Base-by-base conservation (phyloP, 2,888 invertebrate species). In the Agrochola macilenta region DNA sequence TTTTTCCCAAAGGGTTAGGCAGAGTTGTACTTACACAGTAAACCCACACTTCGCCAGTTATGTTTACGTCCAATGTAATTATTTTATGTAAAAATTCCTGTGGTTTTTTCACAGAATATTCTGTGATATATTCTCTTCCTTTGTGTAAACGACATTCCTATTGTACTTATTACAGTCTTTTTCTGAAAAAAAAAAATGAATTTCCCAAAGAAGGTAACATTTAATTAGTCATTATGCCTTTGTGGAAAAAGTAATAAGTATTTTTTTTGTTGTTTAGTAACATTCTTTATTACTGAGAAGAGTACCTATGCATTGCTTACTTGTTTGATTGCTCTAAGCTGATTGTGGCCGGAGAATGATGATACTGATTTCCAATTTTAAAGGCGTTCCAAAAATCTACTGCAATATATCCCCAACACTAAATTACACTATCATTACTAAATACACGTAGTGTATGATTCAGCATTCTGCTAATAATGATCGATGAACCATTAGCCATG, bases 401-500 rank as follows among this genome's bases (percentile, higher is more conserved):
- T 30, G 49, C 11, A 61, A 80, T 54, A 72, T 61, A 71, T 72
- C 26, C n/a, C 57, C 35, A 82, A n/a, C 26, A 82, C 60, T 76
- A 52, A 73, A 76, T 72, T 39, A 81, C 35, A 66, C 61, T 65
- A 73, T 60, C 76, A 73, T 63, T 72, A 75, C 69, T 49, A 11
- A 5, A 72, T 30, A 17, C 26, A 69, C 63, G 35, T 69, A 12
- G 20, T 1, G 23, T 30, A 57, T 85, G 87, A 85, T 12, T 81
- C 87, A 87, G 89, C 88, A 71, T 23, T 64, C 61, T 8, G 43
- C 72, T 89, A 86, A 88, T 83, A 66, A 84, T 79, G 89, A 88
- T 82, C 58, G 83, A 88, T 83, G 86, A 71, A 60, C 60, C 80
- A 78, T 81, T 76, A 79, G 76, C 63, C 61, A 66, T 14, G 65